Evolutionary conservation across 2,797 vertebrate species (phyloP), one percentile per base, ranked within the genome.

Genomic region (Microctenopoma lineatum): DNA sequence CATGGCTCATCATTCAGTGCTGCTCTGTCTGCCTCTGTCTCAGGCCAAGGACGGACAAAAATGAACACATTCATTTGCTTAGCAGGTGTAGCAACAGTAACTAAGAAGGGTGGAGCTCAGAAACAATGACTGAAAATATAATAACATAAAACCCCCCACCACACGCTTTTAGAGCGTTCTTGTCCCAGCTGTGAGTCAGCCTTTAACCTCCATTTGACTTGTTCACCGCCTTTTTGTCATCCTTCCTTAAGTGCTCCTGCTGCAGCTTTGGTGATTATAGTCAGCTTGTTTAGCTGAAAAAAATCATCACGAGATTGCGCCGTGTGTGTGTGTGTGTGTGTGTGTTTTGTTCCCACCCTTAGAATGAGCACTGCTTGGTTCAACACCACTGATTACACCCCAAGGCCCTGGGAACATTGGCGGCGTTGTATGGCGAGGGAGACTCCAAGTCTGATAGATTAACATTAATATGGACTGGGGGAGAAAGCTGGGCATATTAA

Each of bases 401-500:
- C 54, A 66, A 88, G 86, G 88, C 75, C 75, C 86, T 4, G 58
- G 77, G 83, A 90, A 92, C 87, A 88, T 87, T 91, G 87, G 84
- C 79, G 42, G 80, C 68, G 80, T 89, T 88, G 89, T 87, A 47
- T 69, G 61, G 80, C 21, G 47, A 79, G 84, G 79, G 88, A 90
- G 91, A 80, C 90, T 85, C 75, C 39, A 53, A 83, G 89, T 92
- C 89, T 91, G 89, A 91, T 91, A 87, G 89, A 90, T 88, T 88
- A 90, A 85, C 86, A 89, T 90, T 90, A 92, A 93, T 89, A 92
- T 51, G 89, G 86, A 93, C 84, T 83, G 66, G 79, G 92, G 91
- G 91, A 92, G 80, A 85, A 67, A 72, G 80, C 59, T 25, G 69
- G 81, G 73, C 76, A 69, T 81, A 88, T 89, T 89, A 87, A 84